These are phyloP conservation scores for Aspidoscelis tigris DNA, from an alignment of 2,113 vertebrate genomes.

Conservation along the genomic window DNA sequence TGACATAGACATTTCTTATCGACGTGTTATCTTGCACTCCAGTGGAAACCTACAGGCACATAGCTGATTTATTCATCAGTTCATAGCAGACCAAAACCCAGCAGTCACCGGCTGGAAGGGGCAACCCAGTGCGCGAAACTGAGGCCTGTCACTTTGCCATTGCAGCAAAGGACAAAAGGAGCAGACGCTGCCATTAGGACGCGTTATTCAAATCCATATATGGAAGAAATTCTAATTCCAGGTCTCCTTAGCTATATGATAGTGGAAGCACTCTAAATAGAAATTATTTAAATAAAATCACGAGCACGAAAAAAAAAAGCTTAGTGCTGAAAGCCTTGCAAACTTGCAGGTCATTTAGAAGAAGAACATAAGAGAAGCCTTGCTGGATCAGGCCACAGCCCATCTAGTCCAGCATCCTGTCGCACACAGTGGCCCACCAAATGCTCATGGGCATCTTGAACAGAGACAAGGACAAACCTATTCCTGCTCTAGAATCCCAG, in stretches of 20 bases:
- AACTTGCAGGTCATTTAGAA: neutral
- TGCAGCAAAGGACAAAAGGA: neutral
- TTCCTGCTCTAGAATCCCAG: too few species aligned
- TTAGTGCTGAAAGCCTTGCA: neutral
- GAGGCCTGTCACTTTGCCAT: neutral
- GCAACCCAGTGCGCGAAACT: neutral
- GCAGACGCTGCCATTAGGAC: neutral
- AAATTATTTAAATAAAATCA: neutral
- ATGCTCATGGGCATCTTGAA: too few species aligned
- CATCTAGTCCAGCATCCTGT: too few species aligned
- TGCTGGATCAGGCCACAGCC: too few species aligned
- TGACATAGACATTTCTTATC: conserved; percentile 6
- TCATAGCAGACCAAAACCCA: neutral
- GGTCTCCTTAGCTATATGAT: conserved; percentile 7
- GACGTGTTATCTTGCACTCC: conserved; percentile 20
- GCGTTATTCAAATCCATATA: neutral
- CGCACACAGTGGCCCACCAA: too few species aligned
- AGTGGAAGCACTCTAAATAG: conserved; percentile 27
- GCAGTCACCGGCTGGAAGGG: neutral
- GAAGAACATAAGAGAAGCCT: too few species aligned
- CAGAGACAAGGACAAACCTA: too few species aligned
- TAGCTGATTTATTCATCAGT: neutral
- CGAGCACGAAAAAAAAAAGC: neutral
- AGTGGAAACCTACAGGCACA: conserved; percentile 48
- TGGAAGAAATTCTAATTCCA: conserved; percentile 2